Evolutionary conservation across 2,797 vertebrate species (phyloP).

Genomic region (Acropternis orthonyx): DNA sequence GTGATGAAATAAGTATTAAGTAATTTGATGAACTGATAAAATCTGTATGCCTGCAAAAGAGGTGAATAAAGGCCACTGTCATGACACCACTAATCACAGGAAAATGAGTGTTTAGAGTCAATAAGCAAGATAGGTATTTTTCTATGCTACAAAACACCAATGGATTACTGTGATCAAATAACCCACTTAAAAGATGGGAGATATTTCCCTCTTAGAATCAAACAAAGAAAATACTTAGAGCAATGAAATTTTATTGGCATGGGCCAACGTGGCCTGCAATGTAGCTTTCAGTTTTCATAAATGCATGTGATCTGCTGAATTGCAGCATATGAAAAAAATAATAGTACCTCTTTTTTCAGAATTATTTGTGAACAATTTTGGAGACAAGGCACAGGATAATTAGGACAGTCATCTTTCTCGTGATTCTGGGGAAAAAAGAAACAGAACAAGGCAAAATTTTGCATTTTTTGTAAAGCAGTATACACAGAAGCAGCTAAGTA

Average conservation of each 20-base stretch:
- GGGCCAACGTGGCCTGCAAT: background rate
- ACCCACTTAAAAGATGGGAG: background rate
- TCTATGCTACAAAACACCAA: background rate
- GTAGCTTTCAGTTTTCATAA: background rate
- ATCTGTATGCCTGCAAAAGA: background rate
- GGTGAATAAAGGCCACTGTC: background rate
- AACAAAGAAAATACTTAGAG: background rate
- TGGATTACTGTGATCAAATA: background rate
- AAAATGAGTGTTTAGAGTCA: background rate
- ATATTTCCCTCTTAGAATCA: background rate
- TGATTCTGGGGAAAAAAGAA: conserved; percentile 79
- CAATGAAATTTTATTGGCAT: background rate
- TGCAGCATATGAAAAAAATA: background rate
- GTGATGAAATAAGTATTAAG: background rate
- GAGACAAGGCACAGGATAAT: conserved; percentile 84
- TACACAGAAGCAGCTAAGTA: background rate
- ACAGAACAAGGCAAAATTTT: background rate
- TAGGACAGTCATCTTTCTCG: conserved; percentile 79
- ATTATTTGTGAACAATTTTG: conserved; percentile 82
- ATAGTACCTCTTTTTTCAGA: conserved; percentile 81
- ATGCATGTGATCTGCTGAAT: background rate
- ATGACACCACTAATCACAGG: background rate
- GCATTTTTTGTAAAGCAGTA: background rate
- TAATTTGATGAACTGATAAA: background rate
- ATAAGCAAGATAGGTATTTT: background rate